These are phyloP conservation scores for Epiblema foenella DNA, from an alignment of 2,888 invertebrate genomes.

Conservation along the genomic window DNA sequence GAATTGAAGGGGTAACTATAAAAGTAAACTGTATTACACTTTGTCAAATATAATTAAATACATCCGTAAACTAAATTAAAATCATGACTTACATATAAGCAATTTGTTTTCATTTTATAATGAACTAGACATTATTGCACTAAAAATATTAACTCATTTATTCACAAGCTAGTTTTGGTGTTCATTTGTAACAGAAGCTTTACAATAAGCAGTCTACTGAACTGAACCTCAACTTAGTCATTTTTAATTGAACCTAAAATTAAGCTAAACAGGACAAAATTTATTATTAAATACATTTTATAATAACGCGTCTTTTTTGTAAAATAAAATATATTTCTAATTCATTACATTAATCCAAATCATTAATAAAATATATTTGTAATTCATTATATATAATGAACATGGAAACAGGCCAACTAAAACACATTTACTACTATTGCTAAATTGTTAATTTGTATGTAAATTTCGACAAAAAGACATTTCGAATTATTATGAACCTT, in stretches of 20 bases:
- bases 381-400: too few species aligned
- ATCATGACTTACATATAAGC: conserved; percentile 9
- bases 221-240: neutral
- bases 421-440: too few species aligned
- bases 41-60: neutral
- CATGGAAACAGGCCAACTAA: too few species aligned
- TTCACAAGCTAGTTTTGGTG: conserved; percentile 39
- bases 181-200: conserved; percentile 17
- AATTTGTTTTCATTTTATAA: conserved; percentile 31
- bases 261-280: too few species aligned
- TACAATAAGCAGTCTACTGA: conserved; percentile 21
- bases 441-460: too few species aligned
- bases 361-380: too few species aligned
- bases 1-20: neutral
- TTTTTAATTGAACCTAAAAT: neutral
- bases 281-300: neutral
- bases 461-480: too few species aligned
- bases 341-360: too few species aligned
- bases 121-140: conserved; percentile 53
- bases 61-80: conserved; percentile 9
- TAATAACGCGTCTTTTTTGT: too few species aligned
- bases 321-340: too few species aligned
- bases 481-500: too few species aligned
- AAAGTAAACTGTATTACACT: conserved; percentile 6
- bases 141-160: conserved; percentile 36